These are phyloP conservation scores for Cisticola juncidis DNA, from an alignment of 2,113 vertebrate genomes.

Conservation along the genomic window DNA sequence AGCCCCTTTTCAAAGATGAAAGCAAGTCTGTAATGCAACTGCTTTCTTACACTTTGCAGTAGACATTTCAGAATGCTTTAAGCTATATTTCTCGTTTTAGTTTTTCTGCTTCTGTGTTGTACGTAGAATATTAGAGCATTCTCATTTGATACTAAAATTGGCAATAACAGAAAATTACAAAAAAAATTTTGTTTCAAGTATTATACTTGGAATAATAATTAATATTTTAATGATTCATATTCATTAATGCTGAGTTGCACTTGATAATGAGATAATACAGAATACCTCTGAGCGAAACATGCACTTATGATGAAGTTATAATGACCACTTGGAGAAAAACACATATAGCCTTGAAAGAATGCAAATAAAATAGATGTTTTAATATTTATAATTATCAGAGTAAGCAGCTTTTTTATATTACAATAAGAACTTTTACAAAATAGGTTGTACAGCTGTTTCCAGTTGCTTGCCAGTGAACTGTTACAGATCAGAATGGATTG, in stretches of 20 bases:
- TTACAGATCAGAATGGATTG: neutral
- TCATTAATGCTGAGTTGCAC: neutral
- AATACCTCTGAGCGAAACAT: neutral
- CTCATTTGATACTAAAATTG: neutral
- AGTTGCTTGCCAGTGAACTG: neutral
- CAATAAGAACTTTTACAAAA: neutral
- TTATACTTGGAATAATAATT: neutral
- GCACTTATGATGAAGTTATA: neutral
- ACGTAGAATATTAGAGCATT: neutral
- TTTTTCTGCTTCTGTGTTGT: neutral
- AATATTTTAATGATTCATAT: neutral
- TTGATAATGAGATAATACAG: neutral
- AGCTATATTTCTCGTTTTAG: neutral
- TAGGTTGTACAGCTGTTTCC: neutral
- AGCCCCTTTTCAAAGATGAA: neutral
- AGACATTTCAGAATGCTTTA: neutral
- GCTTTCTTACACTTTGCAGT: neutral
- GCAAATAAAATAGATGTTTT: neutral
- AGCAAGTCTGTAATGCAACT: neutral
- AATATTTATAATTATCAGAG: constrained; percentile 17
- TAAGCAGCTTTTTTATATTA: constrained; percentile 25
- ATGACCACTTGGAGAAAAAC: neutral
- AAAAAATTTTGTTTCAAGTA: neutral
- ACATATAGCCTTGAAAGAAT: neutral
- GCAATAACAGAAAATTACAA: neutral